Evolutionary conservation across 2,888 invertebrate species (phyloP).

Genomic region (Panzeria rudis): DNA sequence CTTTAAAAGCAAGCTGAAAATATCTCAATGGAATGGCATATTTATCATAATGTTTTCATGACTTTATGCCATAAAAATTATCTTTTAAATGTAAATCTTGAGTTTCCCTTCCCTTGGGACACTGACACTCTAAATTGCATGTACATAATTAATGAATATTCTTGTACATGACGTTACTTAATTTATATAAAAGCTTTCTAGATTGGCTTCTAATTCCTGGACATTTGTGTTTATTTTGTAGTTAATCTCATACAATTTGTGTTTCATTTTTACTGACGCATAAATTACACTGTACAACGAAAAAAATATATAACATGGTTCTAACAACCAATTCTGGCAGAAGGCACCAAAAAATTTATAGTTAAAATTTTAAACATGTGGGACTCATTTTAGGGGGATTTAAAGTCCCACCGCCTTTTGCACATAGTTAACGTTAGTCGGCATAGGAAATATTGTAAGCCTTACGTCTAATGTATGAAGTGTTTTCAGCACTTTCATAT

Average conservation of each 20-base stretch:
- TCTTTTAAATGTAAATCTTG: not conserved
- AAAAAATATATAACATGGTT: too few relatives aligned
- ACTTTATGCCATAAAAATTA: not conserved
- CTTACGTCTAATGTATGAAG: too few relatives aligned
- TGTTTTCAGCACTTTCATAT: too few relatives aligned
- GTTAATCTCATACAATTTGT: not conserved
- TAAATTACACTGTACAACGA: too few relatives aligned
- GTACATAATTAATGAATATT: not conserved
- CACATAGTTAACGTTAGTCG: too few relatives aligned
- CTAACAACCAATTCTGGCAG: too few relatives aligned
- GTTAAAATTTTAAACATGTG: too few relatives aligned
- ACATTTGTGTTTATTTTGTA: not conserved
- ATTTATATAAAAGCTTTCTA: not conserved
- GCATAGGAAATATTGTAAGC: too few relatives aligned
- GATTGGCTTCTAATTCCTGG: not conserved
- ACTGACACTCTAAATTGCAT: not conserved
- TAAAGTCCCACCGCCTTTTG: too few relatives aligned
- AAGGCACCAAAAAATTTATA: too few relatives aligned
- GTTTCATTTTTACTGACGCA: too few relatives aligned
- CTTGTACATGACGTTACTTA: not conserved
- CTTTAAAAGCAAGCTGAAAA: not conserved
- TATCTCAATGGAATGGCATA: not conserved
- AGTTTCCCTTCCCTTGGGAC: not conserved
- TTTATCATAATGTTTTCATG: not conserved
- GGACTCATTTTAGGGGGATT: too few relatives aligned